Percentiles rank a stretch among this genome's conserved stretches.
Conservation (phyloP, 2,888 invertebrate species). For the Neelides folsomi region DNA sequence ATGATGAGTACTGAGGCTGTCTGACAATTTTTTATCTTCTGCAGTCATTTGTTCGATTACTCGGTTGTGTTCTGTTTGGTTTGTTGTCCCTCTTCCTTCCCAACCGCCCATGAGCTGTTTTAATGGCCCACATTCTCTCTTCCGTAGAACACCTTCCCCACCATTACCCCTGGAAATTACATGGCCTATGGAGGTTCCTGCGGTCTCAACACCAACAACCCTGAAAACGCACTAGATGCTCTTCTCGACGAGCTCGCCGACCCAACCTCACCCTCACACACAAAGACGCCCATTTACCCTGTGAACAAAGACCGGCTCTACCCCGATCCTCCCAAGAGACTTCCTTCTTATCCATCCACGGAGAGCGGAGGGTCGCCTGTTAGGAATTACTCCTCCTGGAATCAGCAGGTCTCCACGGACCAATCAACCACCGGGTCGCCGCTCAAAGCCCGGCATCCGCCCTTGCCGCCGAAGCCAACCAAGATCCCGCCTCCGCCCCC, state of each 20-base stretch:
- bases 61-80: too few relatives aligned
- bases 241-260: slow-evolving; percentile 43
- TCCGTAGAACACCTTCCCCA: too few relatives aligned
- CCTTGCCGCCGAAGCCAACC: slow-evolving; percentile 53
- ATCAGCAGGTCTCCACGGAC: too few relatives aligned
- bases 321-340: slow-evolving; percentile 38
- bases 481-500: slow-evolving; percentile 78
- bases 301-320: slow-evolving; percentile 13
- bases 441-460: slow-evolving; percentile 19
- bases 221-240: slow-evolving; percentile 82
- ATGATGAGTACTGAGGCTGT: too few relatives aligned
- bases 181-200: slow-evolving; percentile 36
- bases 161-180: too few relatives aligned
- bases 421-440: slow-evolving; percentile 13
- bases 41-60: too few relatives aligned
- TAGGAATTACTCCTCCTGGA: slow-evolving; percentile 4
- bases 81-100: too few relatives aligned
- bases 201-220: slow-evolving; percentile 44
- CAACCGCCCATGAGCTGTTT: too few relatives aligned
- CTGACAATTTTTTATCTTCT: too few relatives aligned
- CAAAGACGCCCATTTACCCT: slow-evolving; percentile 6
- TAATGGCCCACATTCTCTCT: too few relatives aligned
- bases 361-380: slow-evolving; percentile 32
- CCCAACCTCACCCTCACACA: slow-evolving; percentile 38
- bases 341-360: slow-evolving; percentile 74